phyloP scores from a whole-genome alignment of 37 sponge, comb jelly and placozoan genomes.

The Oscarella lobularis region DNA sequence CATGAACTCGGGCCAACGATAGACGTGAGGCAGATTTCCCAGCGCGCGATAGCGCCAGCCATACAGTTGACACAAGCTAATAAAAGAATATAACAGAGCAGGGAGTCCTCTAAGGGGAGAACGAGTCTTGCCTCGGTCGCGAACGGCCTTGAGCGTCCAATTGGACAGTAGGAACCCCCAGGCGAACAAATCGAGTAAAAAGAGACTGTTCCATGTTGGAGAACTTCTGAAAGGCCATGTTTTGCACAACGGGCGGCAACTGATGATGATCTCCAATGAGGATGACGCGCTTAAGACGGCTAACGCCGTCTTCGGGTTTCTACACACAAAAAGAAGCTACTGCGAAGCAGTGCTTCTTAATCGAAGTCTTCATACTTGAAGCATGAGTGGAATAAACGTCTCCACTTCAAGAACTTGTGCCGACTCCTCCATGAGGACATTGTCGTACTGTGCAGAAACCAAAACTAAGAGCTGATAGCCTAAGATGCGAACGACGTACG shows the following conservation, averaged over 20 bases:
- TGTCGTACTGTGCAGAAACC: conserved; percentile 65
- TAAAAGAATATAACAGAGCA: not conserved
- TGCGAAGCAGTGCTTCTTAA: too few species aligned
- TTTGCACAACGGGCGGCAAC: conserved; percentile 97
- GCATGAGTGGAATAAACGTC: conserved; percentile 96
- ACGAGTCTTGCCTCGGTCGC: conserved; percentile 31
- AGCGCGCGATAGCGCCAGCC: conserved; percentile 67
- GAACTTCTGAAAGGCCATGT: conserved; percentile 99
- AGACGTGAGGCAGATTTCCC: conserved; percentile 86
- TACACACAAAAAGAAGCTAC: too few species aligned
- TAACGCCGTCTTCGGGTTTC: conserved; percentile 85
- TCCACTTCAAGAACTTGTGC: conserved; percentile 98
- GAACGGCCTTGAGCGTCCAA: conserved; percentile 98
- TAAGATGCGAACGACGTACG: too few species aligned
- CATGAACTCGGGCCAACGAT: conserved; percentile 53
- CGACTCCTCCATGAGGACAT: conserved; percentile 97
- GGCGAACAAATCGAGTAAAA: conserved; percentile 90
- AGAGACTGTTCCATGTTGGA: conserved; percentile 98
- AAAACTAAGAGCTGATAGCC: not conserved
- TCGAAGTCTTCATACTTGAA: conserved; percentile 56
- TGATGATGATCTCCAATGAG: conserved; percentile 98
- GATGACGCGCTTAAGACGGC: conserved; percentile 80
- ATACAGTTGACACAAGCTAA: conserved; percentile 70
- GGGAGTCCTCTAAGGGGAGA: too few species aligned
- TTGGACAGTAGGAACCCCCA: conserved; percentile 91